Conservation (phyloP, 2,888 invertebrate species). For the Eupithecia abbreviata region DNA sequence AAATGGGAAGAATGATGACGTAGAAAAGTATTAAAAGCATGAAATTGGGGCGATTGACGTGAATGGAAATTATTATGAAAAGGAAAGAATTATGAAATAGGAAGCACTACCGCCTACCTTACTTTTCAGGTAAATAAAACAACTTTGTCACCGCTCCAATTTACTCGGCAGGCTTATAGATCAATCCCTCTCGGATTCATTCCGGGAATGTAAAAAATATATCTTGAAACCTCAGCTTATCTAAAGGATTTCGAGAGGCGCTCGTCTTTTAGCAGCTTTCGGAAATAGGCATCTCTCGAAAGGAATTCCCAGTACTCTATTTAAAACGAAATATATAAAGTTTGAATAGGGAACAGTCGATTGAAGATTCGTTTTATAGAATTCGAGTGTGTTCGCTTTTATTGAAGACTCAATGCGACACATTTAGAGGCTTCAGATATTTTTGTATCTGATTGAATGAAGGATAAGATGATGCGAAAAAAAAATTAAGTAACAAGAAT, state of each 20-base stretch:
- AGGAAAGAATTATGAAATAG: no score
- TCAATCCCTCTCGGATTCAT: slow-evolving; percentile 43
- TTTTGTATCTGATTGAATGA: not conserved
- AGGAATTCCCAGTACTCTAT: slow-evolving; percentile 40
- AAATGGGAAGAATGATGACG: no score
- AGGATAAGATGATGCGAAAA: not conserved
- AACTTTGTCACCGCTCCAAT: slow-evolving; percentile 20
- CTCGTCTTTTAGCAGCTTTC: slow-evolving; percentile 39
- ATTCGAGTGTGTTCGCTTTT: slow-evolving; percentile 33
- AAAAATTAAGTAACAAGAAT: not conserved
- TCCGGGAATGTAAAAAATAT: slow-evolving; percentile 49
- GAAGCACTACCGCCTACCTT: no score
- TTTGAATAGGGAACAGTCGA: slow-evolving; percentile 27
- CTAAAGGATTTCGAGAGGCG: slow-evolving; percentile 44
- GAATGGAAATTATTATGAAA: no score
- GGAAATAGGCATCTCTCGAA: slow-evolving; percentile 39
- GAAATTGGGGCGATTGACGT: no score
- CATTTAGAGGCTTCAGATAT: not conserved
- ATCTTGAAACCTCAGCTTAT: slow-evolving; percentile 45
- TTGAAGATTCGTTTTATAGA: slow-evolving; percentile 30
- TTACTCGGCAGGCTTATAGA: slow-evolving; percentile 31
- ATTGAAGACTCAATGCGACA: not conserved
- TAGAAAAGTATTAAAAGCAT: no score
- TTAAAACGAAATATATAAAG: slow-evolving; percentile 36
- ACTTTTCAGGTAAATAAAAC: slow-evolving; percentile 19